Conservation (phyloP, 2,113 vertebrate species). For the Danio rerio region DNA sequence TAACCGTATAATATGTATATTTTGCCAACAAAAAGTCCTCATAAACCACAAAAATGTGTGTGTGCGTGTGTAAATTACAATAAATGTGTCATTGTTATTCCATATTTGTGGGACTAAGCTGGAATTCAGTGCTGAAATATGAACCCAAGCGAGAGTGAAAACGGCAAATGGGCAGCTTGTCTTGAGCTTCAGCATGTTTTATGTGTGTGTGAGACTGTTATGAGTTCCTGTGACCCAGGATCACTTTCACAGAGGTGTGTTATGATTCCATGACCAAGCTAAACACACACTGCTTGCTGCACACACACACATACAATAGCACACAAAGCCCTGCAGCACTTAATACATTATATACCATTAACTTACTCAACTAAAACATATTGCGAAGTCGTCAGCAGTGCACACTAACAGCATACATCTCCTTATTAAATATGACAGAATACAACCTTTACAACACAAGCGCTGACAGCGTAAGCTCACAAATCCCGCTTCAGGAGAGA, state of each 20-base stretch:
- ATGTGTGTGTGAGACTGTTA: conserved; percentile 57
- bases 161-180: conserved; percentile 33
- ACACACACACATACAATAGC: conserved; percentile 20
- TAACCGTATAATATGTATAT: too few relatives aligned
- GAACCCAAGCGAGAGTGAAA: conserved; percentile 42
- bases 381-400: not conserved
- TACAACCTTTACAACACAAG: conserved; percentile 12
- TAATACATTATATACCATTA: not conserved
- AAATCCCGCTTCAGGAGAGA: conserved; percentile 37
- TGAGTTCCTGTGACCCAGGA: conserved; percentile 51
- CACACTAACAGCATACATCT: not conserved
- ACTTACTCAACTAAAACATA: not conserved
- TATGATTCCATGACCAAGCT: conserved; percentile 54
- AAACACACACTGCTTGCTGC: conserved; percentile 8
- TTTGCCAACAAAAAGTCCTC: too few relatives aligned
- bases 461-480: not conserved
- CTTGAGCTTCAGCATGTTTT: conserved; percentile 45
- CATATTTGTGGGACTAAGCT: conserved; percentile 17
- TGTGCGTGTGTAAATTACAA: conserved; percentile 9
- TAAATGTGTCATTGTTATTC: conserved; percentile 41
- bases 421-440: conserved; percentile 9
- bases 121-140: conserved; percentile 53
- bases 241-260: conserved; percentile 54
- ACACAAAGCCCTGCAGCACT: not conserved
- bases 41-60: not conserved